These are phyloP conservation scores for Conops quadrifasciatus DNA, from an alignment of 2,888 invertebrate genomes.

Conservation along the genomic window DNA sequence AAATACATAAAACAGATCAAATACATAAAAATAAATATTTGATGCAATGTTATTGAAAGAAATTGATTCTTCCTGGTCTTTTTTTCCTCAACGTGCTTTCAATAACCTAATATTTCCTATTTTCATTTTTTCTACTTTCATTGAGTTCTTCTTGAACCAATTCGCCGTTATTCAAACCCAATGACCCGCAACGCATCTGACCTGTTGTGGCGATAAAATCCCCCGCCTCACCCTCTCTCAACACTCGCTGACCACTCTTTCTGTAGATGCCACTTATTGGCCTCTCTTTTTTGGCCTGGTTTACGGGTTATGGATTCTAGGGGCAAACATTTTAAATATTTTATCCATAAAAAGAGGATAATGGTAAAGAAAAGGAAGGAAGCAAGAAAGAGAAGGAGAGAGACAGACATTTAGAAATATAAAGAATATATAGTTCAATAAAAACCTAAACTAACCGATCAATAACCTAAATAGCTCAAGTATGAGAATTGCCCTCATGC, in stretches of 20 bases:
- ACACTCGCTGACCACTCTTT: no score
- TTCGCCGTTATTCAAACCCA: constrained; percentile 19
- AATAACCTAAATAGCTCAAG: no score
- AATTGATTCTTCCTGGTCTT: no score
- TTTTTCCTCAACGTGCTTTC: neutral
- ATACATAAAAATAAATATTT: no score
- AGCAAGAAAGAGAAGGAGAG: no score
- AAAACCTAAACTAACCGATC: no score
- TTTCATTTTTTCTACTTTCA: neutral
- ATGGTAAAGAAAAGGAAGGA: no score
- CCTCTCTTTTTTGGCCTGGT: neutral
- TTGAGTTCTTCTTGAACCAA: neutral
- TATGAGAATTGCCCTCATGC: no score
- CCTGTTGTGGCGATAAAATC: neutral
- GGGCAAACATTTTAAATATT: neutral
- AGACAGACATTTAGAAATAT: neutral
- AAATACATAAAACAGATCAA: no score
- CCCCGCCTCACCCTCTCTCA: no score
- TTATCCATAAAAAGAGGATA: neutral
- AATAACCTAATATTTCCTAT: neutral
- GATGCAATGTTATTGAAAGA: no score
- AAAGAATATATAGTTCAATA: no score
- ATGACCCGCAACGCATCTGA: constrained; percentile 20
- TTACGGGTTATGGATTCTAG: neutral
- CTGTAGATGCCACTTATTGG: neutral